Percentiles rank a stretch among this genome's conserved stretches.
Conservation (phyloP, 2,888 invertebrate species). For the Diaperis boleti region DNA sequence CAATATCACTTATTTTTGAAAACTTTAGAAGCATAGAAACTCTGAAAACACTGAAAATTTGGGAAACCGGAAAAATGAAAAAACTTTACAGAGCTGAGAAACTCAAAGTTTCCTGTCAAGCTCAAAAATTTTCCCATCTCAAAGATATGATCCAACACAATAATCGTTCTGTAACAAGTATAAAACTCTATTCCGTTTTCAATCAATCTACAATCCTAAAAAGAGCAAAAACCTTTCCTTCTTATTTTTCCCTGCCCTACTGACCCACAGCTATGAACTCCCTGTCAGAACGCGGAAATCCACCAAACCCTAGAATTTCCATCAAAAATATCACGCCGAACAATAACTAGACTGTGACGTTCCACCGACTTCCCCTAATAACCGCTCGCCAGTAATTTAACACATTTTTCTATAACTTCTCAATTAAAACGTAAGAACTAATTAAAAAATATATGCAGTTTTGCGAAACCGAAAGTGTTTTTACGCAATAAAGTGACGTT, state of each 20-base stretch:
- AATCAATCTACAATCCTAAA: too few species aligned
- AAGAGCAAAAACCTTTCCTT: not conserved
- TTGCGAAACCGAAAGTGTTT: not conserved
- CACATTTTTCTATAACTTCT: not conserved
- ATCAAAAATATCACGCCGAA: slow-evolving; percentile 9
- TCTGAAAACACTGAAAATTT: too few species aligned
- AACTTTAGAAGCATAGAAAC: too few species aligned
- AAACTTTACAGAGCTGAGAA: too few species aligned
- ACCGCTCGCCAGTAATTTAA: not conserved
- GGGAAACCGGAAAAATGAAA: too few species aligned
- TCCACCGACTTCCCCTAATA: slow-evolving; percentile 6
- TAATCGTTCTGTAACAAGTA: too few species aligned
- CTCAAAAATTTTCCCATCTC: too few species aligned
- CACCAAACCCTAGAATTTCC: slow-evolving; percentile 13
- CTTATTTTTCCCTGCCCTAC: not conserved
- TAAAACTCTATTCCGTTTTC: too few species aligned
- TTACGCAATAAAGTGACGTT: slow-evolving; percentile 9
- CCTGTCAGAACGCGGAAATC: not conserved
- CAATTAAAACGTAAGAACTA: not conserved
- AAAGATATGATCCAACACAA: too few species aligned
- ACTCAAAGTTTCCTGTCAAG: too few species aligned
- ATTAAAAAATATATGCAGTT: not conserved
- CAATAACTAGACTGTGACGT: slow-evolving; percentile 17
- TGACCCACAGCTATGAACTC: not conserved
- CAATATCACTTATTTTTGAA: too few species aligned